phyloP scores from a whole-genome alignment of 2,113 vertebrate genomes.

The Pollachius pollachius region DNA sequence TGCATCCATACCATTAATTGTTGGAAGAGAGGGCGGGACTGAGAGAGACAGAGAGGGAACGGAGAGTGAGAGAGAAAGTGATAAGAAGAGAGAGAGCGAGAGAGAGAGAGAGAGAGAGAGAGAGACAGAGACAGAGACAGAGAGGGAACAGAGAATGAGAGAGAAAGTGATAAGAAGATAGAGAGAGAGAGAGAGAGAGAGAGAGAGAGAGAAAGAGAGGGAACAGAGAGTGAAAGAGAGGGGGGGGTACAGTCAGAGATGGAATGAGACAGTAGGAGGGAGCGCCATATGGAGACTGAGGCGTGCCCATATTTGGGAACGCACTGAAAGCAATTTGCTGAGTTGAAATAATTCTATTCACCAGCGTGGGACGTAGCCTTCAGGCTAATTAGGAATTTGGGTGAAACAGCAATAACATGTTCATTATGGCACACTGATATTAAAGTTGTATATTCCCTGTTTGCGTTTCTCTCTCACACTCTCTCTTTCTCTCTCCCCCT shows the following conservation, averaged over 20 bases:
- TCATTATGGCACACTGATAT: slow-evolving; percentile 68
- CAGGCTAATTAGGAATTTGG: slow-evolving; percentile 67
- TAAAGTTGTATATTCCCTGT: slow-evolving; percentile 46
- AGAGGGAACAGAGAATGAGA: too few relatives aligned
- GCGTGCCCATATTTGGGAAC: slow-evolving; percentile 19
- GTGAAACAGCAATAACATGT: slow-evolving; percentile 65
- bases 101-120: neutral
- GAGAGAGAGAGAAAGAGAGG: too few relatives aligned
- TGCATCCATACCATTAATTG: too few relatives aligned
- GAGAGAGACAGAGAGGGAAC: too few relatives aligned
- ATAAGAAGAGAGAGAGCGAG: too few relatives aligned
- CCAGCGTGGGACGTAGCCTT: slow-evolving; percentile 47
- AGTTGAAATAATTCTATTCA: slow-evolving; percentile 54
- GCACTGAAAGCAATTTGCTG: slow-evolving; percentile 57
- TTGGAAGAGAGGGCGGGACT: too few relatives aligned
- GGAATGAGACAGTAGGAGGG: neutral
- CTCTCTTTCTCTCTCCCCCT: slow-evolving; percentile 2
- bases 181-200: too few relatives aligned
- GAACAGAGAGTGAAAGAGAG: too few relatives aligned
- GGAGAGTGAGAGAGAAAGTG: slow-evolving; percentile 7
- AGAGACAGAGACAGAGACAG: too few relatives aligned
- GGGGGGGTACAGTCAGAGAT: slow-evolving; percentile 4
- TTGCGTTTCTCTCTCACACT: neutral
- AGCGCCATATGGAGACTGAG: too few relatives aligned
- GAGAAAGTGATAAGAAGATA: too few relatives aligned